phyloP scores from a whole-genome alignment of 2,888 invertebrate species.

The Nomada hirtipes region DNA sequence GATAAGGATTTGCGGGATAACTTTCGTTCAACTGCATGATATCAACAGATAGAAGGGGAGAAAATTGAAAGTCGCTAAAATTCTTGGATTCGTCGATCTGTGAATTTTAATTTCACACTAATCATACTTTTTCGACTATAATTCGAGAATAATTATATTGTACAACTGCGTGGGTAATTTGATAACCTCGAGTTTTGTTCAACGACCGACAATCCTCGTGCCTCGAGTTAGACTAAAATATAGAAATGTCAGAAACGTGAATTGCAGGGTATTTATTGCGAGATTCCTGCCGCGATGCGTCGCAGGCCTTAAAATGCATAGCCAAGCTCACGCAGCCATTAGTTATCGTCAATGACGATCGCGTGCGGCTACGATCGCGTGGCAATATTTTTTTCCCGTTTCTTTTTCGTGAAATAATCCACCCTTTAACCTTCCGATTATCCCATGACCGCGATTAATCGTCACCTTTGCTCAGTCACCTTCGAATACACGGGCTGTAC shows the following conservation, averaged over 20 bases:
- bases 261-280: neutral
- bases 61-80: too few relatives aligned
- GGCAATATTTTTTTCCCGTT: conserved; percentile 33
- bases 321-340: conserved; percentile 59
- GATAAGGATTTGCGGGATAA: neutral
- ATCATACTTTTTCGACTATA: too few relatives aligned
- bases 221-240: too few relatives aligned
- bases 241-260: too few relatives aligned
- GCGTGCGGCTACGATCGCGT: conserved; percentile 37
- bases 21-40: neutral
- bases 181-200: too few relatives aligned
- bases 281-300: conserved; percentile 59
- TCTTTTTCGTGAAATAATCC: conserved; percentile 4
- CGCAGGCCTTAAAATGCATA: conserved; percentile 41
- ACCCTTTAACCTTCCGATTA: conserved; percentile 31
- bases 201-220: too few relatives aligned
- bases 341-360: conserved; percentile 54
- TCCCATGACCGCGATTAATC: conserved; percentile 35
- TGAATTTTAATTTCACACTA: too few relatives aligned
- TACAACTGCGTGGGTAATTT: too few relatives aligned
- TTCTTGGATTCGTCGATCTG: too few relatives aligned
- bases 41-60: neutral
- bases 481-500: neutral
- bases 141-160: too few relatives aligned
- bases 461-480: conserved; percentile 18